Evolutionary conservation across 2,888 invertebrate species (phyloP).

Genomic region (Pediacus dermestoides): DNA sequence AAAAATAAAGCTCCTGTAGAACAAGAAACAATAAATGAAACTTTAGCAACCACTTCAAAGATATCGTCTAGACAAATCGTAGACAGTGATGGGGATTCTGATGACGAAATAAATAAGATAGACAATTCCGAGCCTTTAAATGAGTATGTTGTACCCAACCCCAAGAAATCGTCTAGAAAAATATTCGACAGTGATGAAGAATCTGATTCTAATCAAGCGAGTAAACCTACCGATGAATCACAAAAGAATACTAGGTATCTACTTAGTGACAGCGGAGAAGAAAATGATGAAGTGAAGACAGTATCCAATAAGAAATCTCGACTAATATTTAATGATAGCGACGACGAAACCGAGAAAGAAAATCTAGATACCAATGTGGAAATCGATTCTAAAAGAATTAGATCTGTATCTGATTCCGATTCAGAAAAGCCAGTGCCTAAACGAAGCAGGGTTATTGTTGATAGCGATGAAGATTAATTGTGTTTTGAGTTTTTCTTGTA

Average conservation of each 20-base stretch:
- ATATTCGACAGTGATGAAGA: constrained; percentile 21
- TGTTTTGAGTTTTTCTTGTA: neutral
- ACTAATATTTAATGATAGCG: constrained; percentile 18
- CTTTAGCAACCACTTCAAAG: constrained; percentile 5
- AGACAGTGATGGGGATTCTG: constrained; percentile 20
- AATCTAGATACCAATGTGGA: constrained; percentile 2
- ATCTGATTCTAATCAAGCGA: no score
- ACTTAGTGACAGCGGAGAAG: constrained; percentile 46
- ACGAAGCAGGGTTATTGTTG: constrained; percentile 31
- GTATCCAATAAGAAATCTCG: constrained; percentile 1
- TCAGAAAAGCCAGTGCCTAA: constrained; percentile 29
- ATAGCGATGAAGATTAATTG: neutral
- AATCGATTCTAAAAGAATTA: constrained; percentile 21
- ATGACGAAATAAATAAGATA: constrained; percentile 11
- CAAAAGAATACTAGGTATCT: constrained; percentile 32
- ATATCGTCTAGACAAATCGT: constrained; percentile 7
- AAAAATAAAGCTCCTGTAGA: constrained; percentile 3
- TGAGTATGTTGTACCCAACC: no score
- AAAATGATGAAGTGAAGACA: constrained; percentile 5
- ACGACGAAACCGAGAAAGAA: constrained; percentile 13
- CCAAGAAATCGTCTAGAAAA: constrained; percentile 9
- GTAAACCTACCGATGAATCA: constrained; percentile 15
- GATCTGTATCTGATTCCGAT: constrained; percentile 31
- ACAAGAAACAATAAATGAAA: constrained; percentile 12
- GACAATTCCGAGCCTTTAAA: no score